Evolutionary conservation across 2,113 vertebrate genomes (phyloP), one percentile per base, ranked within the genome.

Genomic region (Recurvirostra avosetta): DNA sequence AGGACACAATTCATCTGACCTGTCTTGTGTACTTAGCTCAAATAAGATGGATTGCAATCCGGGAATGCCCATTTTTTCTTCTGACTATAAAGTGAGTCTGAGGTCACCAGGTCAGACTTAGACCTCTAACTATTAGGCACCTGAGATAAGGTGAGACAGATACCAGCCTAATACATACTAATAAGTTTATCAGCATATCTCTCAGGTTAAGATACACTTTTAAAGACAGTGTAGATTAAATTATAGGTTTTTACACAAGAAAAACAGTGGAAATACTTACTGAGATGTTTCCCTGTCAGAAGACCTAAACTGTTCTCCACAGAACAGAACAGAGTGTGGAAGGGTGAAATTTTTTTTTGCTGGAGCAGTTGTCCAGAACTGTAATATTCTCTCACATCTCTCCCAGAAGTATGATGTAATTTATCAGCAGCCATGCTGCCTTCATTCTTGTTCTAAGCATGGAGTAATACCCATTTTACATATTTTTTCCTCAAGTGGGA

Each of bases 1-100:
- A 91, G 91, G 84, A 90, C 61, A 91, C 96, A 96, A 97, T 96
- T 97, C 93, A 96, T 96, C 96, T 96, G 87, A 87, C 61, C 45
- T 92, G 93, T 94, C 95, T 85, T 75, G 91, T 91, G 86, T 95
- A 85, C 87, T 96, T 89, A 96, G 89, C 66, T 92, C 93, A 95
- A 94, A 95, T 40, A 97, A 97, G 91, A 97, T 56, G 87, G 70
- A 97, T 96, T 89, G 61, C 56, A 91, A 95, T 87, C 56, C 91
- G 89, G 93, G 89, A 96, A 97, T 89, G 87, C 14, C 86, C 56
- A 27, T 78, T 96, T 92, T 95, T 94, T 5, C 22, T 92, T 81
- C 61, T 78, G 80, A 74, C 73, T 96, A 43, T 95, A 78, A 91
- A 97, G 86, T 68, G 86, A 92, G 73, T 63, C 84, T 89, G 66